Conservation (phyloP, 2,113 vertebrate genomes). For the Zosterops hypoxanthus region DNA sequence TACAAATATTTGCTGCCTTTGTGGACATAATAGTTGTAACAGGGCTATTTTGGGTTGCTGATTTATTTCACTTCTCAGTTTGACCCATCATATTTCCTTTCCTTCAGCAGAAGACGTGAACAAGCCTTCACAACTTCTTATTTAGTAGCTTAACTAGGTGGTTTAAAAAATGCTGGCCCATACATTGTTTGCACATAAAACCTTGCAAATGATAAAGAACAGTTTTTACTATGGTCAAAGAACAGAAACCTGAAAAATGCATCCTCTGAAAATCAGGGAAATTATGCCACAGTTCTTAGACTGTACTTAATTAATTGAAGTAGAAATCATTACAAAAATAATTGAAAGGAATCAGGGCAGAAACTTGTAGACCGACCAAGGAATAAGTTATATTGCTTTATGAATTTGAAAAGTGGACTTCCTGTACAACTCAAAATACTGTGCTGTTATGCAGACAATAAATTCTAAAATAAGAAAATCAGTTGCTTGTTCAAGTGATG, state of each 20-base stretch:
- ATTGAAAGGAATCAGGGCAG: neutral
- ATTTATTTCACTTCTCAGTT: neutral
- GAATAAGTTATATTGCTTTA: neutral
- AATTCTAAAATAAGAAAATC: neutral
- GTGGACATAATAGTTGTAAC: neutral
- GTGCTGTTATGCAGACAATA: neutral
- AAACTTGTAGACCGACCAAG: neutral
- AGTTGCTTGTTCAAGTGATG: neutral
- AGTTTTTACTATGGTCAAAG: neutral
- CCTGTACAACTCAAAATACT: neutral
- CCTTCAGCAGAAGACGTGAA: neutral
- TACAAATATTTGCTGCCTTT: conserved; percentile 28
- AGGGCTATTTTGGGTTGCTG: conserved; percentile 3
- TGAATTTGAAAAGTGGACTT: neutral
- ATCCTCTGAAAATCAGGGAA: neutral
- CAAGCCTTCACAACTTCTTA: neutral
- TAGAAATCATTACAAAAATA: neutral
- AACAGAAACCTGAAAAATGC: neutral
- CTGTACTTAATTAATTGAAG: neutral
- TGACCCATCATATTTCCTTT: neutral
- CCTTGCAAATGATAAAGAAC: neutral
- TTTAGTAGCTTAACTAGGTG: neutral
- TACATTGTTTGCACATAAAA: neutral
- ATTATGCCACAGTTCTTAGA: neutral
- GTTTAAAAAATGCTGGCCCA: neutral